Base-by-base conservation (phyloP, 1,140 invertebrate genomes). In the Zaprionus davidi region DNA sequence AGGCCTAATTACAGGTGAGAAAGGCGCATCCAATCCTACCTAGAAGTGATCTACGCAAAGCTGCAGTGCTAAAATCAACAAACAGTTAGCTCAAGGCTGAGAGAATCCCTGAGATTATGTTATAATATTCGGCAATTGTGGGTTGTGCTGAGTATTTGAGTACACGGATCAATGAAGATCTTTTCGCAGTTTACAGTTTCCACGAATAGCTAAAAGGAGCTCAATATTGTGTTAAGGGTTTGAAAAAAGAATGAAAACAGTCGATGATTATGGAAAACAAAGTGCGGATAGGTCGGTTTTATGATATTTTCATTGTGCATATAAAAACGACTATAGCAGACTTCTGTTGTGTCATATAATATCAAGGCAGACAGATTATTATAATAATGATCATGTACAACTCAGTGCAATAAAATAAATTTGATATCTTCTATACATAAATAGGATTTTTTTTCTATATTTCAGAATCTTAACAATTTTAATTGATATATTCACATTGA, bases 1-100 rank as follows among this genome's bases (percentile, higher is more conserved):
- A 70, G 75, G 68, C 69, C 84, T 77, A 88, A 87, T 87, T 87
- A 90, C 46, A 53, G 36, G 34, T 64, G 57, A 72, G 28, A 22
- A 62, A 26, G 15, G 49, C 15, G 28, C 20, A 38, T 13, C 20
- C 17, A 5, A 34, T 59, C 24, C 51, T 87, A 80, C 78, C 57
- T n/a, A 26, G 81, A 87, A 87, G 26, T 38, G 56, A 64, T 75
- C 57, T 51, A 62, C 57, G 28, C 65, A 31, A 64, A 82, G 64
- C 41, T 49, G 46, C 71, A 36, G 72, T 53, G 69, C 60, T 73
- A 77, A 86, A 87, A 85, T 74, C 79, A 86, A 87, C 82, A 87
- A 86, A 86, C 64, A 78, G 51, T 86, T 73, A 63, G 70, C 66
- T 38, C 26, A 64, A 70, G 76, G 57, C 36, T 22, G 31, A 58